These are phyloP conservation scores for Sciurus vulgaris DNA, from an alignment of 2,797 vertebrate species.

Conservation along the genomic window DNA sequence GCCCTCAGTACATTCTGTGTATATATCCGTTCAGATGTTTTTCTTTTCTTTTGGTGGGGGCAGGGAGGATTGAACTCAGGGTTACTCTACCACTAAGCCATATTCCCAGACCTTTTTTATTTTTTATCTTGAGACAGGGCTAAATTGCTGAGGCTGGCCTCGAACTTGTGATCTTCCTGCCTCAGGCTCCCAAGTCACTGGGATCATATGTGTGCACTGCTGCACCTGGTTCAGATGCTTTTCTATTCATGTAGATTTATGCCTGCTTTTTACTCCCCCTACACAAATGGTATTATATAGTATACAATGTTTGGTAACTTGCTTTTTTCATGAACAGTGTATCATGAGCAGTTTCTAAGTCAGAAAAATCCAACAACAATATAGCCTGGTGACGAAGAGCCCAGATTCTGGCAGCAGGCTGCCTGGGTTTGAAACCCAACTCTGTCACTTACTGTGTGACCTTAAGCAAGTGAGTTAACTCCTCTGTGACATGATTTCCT, in stretches of 20 bases:
- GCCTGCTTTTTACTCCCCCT: neutral
- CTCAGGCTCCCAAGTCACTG: too few species aligned
- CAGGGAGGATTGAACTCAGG: too few species aligned
- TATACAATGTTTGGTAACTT: neutral
- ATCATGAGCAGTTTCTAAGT: slow-evolving; percentile 36
- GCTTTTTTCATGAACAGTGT: neutral
- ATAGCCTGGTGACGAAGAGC: neutral
- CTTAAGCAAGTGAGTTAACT: slow-evolving; percentile 3
- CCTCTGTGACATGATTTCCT: neutral
- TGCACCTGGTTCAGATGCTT: neutral
- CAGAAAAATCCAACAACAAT: neutral
- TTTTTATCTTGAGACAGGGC: too few species aligned
- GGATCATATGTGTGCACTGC: too few species aligned
- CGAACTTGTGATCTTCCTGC: too few species aligned
- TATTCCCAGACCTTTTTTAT: too few species aligned
- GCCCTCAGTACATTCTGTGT: neutral
- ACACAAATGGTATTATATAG: neutral
- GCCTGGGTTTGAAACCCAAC: slow-evolving; percentile 5
- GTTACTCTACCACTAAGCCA: too few species aligned
- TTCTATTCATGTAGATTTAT: neutral
- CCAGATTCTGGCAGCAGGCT: neutral
- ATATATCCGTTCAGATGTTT: neutral
- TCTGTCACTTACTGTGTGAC: slow-evolving; percentile 36
- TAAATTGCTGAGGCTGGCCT: too few species aligned
- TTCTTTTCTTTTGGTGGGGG: neutral